Evolutionary conservation across 2,797 vertebrate species (phyloP).

Genomic region (Oryzias dopingdopingensis): DNA sequence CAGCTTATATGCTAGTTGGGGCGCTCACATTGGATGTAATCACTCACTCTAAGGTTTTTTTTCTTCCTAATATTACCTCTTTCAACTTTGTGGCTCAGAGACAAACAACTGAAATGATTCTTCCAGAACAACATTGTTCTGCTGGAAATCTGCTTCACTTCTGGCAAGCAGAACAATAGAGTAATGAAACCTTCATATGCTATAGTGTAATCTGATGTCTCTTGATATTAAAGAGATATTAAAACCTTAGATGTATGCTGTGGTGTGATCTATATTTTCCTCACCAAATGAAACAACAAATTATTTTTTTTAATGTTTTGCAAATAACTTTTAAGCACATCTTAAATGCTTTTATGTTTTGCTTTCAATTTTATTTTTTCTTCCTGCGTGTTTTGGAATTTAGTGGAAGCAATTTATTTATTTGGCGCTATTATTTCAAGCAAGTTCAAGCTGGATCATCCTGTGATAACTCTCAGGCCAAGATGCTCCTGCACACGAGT

Average conservation of each 20-base stretch:
- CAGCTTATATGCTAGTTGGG: background rate
- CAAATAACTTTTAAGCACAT: no score
- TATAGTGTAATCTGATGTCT: no score
- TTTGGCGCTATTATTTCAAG: background rate
- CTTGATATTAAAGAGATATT: no score
- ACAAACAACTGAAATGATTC: constrained; percentile 28
- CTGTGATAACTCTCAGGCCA: background rate
- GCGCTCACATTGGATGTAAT: background rate
- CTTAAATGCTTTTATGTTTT: no score
- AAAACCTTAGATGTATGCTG: no score
- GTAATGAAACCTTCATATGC: no score
- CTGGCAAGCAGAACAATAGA: no score
- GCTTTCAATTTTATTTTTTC: background rate
- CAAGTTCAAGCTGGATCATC: background rate
- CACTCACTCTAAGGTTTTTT: constrained; percentile 7
- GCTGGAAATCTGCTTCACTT: no score
- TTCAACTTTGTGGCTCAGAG: constrained; percentile 11
- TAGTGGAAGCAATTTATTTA: background rate
- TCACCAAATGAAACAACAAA: no score
- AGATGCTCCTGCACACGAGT: background rate
- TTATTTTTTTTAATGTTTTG: background rate
- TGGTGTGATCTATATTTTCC: no score
- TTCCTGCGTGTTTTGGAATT: background rate
- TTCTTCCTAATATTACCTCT: constrained; percentile 9
- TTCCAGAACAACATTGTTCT: background rate